Evolutionary conservation across 2,113 vertebrate species (phyloP), one percentile per base, ranked within the genome.

Genomic region (Anhinga anhinga): DNA sequence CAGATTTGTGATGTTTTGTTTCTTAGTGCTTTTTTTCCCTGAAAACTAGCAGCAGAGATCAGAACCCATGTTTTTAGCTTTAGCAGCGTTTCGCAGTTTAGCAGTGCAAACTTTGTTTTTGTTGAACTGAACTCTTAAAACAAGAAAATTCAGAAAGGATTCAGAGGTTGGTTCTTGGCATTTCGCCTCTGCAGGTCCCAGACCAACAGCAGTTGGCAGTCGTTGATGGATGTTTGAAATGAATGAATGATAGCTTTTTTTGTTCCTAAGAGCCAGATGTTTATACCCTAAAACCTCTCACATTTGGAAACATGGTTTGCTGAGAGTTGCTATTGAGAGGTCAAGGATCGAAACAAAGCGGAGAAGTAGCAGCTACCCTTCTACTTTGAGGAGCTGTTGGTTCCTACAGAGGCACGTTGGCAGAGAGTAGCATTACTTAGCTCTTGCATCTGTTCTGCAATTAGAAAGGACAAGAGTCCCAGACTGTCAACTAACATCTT

Each of bases 191-290:
- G 38, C 4, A 0, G 32, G 50, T 93, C 89, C 15, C 45, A 82
- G 53, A 42, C 45, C 73, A 79, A 6, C 69, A 86, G 69, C 69
- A 61, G 40, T 21, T 82, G 74, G 93, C 93, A 93, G 79, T 83
- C 82, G 26, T 53, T 93, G 95, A 86, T 93, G 93, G 83, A 67
- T 92, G 32, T 82, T 83, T 92, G 80, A 95, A 97, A 93, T 62
- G 13, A 91, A 66, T 66, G 63, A 55, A 72, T 66, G 34, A n/a
- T 59, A 20, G 10, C 17, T 82, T n/a, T 86, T 96, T 72, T 86
- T 50, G 38, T 90, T 96, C 66, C 50, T 17, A 55, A 59, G 81
- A 67, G 52, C 38, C 59, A 90, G 52, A 42, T 96, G 61, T 69
- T 91, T 93, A 58, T 93, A 86, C 96, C 74, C 65, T 87, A 65